Evolutionary conservation across 1,140 invertebrate species (phyloP).

Genomic region (Gryon sp.): DNA sequence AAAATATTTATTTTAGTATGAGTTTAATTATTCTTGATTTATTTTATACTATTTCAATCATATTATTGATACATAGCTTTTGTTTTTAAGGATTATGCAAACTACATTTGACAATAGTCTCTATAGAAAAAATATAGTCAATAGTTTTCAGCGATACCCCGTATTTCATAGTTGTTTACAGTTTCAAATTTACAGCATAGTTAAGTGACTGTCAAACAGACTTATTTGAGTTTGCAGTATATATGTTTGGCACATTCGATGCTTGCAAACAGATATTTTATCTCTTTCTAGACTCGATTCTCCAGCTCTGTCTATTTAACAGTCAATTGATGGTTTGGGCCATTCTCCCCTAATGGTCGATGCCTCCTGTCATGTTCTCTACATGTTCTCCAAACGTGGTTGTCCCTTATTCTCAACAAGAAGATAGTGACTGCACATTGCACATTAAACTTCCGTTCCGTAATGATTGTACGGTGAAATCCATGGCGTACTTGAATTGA

Average conservation of each 20-base stretch:
- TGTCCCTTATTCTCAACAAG: not conserved
- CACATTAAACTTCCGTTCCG: constrained; percentile 43
- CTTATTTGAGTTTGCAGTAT: constrained; percentile 16
- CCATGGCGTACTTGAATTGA: constrained; percentile 11
- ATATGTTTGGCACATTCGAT: constrained; percentile 11
- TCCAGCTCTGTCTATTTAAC: not conserved
- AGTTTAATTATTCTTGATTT: too few relatives aligned
- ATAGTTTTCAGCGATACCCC: not conserved
- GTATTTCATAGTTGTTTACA: constrained; percentile 24
- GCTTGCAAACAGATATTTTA: constrained; percentile 3
- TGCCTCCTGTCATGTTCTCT: too few relatives aligned
- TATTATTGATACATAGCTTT: too few relatives aligned
- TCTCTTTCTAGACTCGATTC: constrained; percentile 1
- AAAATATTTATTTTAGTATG: too few relatives aligned
- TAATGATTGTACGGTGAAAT: constrained; percentile 48
- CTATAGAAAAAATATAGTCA: not conserved
- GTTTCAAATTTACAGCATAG: not conserved
- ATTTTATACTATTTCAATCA: too few relatives aligned
- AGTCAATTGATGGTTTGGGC: too few relatives aligned
- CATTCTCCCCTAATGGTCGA: too few relatives aligned
- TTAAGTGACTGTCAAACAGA: constrained; percentile 31
- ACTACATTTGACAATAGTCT: too few relatives aligned
- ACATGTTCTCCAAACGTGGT: constrained; percentile 6
- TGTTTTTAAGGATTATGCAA: too few relatives aligned
- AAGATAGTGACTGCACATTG: constrained; percentile 25